These are phyloP conservation scores for Acronicta psi DNA, from an alignment of 2,888 invertebrate species.

Conservation along the genomic window DNA sequence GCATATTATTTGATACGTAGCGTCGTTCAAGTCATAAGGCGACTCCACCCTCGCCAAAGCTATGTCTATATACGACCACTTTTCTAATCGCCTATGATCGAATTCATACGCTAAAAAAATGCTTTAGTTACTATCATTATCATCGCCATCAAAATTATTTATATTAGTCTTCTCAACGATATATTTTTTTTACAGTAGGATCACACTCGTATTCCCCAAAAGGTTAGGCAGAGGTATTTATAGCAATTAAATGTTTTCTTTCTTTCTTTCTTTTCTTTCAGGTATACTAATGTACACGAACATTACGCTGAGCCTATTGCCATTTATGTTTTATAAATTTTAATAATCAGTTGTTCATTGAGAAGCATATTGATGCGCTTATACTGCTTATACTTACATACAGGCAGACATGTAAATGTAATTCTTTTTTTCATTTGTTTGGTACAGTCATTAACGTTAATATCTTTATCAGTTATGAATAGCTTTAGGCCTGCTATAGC, in stretches of 20 bases:
- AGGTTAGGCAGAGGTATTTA: too few relatives aligned
- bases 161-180: too few relatives aligned
- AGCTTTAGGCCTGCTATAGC: constrained; percentile 62
- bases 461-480: constrained; percentile 52
- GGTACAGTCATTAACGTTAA: constrained; percentile 60
- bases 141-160: too few relatives aligned
- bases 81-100: constrained; percentile 55
- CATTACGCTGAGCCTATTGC: too few relatives aligned
- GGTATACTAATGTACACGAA: too few relatives aligned
- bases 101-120: constrained; percentile 56
- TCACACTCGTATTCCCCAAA: too few relatives aligned
- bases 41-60: constrained; percentile 68
- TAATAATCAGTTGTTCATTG: too few relatives aligned
- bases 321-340: too few relatives aligned
- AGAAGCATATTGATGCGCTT: too few relatives aligned
- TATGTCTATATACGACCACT: constrained; percentile 70
- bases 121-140: not conserved
- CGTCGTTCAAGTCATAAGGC: constrained; percentile 54
- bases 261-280: too few relatives aligned
- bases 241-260: too few relatives aligned
- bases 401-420: constrained; percentile 62
- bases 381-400: constrained; percentile 50
- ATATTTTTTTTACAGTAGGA: too few relatives aligned
- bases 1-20: constrained; percentile 43
- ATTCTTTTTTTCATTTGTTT: constrained; percentile 63